phyloP scores from a whole-genome alignment of 2,797 vertebrate genomes.

The Taeniopygia guttata region DNA sequence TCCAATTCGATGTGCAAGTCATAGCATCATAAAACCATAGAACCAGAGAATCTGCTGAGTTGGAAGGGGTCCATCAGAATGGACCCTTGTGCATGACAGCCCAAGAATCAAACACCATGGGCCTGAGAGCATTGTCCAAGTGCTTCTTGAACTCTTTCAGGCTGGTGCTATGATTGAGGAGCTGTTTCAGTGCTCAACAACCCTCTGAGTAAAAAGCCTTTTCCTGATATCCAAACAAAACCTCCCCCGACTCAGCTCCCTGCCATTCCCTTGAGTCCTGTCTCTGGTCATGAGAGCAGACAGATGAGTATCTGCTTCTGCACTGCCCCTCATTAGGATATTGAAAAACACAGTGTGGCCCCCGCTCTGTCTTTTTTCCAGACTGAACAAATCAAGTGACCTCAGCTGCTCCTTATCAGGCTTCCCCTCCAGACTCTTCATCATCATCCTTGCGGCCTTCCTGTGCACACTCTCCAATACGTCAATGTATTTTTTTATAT shows the following conservation, averaged over 20 bases:
- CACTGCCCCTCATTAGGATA: neutral
- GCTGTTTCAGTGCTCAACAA: neutral
- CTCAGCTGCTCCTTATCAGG: neutral
- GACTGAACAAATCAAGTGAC: neutral
- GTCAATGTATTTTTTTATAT: neutral
- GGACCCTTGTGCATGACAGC: fast-evolving
- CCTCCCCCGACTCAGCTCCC: neutral
- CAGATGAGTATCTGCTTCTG: neutral
- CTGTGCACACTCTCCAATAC: neutral
- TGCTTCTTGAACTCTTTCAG: neutral
- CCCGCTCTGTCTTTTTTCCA: neutral
- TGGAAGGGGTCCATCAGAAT: neutral
- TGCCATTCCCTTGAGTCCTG: neutral
- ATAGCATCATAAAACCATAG: neutral
- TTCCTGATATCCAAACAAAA: neutral
- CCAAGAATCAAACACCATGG: neutral
- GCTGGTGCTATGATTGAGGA: neutral
- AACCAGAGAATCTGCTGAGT: neutral
- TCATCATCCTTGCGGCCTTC: fast-evolving
- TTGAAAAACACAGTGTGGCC: neutral
- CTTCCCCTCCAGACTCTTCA: neutral
- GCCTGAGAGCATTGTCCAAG: neutral
- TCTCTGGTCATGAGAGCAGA: neutral
- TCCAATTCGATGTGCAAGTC: neutral
- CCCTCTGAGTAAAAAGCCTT: neutral